A percentile compares a stretch with the other conserved stretches of the same genome.
phyloP scores from a whole-genome alignment of 2,888 invertebrate genomes.

The Blomia tropicalis region DNA sequence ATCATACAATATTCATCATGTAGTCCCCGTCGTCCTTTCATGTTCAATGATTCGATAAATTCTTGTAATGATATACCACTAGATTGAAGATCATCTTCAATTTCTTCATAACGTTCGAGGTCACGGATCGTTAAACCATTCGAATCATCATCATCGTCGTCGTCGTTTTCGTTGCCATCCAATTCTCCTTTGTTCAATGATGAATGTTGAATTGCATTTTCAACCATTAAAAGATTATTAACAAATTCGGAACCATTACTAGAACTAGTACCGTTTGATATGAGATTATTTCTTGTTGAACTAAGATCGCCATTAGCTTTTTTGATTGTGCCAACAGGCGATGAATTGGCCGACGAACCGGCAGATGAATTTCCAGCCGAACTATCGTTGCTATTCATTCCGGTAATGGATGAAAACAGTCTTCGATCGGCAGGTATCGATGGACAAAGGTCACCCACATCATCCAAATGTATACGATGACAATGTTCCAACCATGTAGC shows the following conservation, averaged over 20 bases:
- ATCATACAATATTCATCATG: conserved; percentile 70
- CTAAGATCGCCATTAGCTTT: conserved; percentile 3
- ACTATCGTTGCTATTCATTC: neutral
- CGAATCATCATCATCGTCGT: neutral
- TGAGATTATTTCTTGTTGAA: neutral
- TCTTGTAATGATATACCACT: conserved; percentile 48
- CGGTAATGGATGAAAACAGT: neutral
- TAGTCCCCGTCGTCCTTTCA: conserved; percentile 61
- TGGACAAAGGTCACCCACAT: conserved; percentile 28
- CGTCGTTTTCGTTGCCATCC: neutral
- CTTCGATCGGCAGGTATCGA: neutral
- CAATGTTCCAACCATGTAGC: conserved; percentile 64
- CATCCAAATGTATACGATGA: conserved; percentile 40
- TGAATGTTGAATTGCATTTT: neutral
- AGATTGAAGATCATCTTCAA: conserved; percentile 23
- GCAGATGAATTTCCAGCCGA: neutral
- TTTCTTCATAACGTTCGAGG: conserved; percentile 13
- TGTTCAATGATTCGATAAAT: conserved; percentile 56
- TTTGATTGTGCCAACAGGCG: conserved; percentile 11
- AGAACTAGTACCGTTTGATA: neutral
- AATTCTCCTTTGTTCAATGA: too few species aligned
- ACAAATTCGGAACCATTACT: neutral
- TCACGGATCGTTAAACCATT: too few species aligned
- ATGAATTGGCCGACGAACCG: neutral
- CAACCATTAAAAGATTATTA: too few species aligned